Base-by-base conservation (phyloP, 2,888 invertebrate species). In the Lingula anatina region DNA sequence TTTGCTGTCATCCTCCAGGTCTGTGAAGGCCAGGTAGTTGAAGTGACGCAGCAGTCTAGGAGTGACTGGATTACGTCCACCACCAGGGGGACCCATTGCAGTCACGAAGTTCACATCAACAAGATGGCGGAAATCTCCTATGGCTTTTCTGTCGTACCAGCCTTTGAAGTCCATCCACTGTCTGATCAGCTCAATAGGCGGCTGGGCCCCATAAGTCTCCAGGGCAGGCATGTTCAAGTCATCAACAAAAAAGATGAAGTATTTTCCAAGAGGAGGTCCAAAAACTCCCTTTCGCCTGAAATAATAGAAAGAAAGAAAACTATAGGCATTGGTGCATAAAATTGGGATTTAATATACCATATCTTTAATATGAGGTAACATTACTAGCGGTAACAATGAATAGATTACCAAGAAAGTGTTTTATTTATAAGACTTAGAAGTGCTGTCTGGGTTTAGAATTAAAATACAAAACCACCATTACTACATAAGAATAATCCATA, bases 11-110 rank as follows among this genome's bases (percentile, higher is more conserved):
- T 86, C 84, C 70, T 87, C 86, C 84, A 89, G 83, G 70, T 88
- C 88, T 0, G 85, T 84, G 76, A 88, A 88, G n/a, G 85, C 83
- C 44, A 89, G 73, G 68, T 84, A 86, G 75, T 89, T 88, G 76
- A 88, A 88, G 71, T 89, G 88, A 4, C 88, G 74, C 72, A 87
- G 79, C 23, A 88, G 80, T 24, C 88, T 80, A 60, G 84, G 81
- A n/a, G 87, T 87, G 51, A 88, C 83, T 1, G 87, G 86, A 76
- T 88, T 88, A 49, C 88, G 80, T 1, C 88, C 88, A 0, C 88
- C 88, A 3, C 88, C 88, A 0, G 88, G 87, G 0, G 87, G 88
- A 0, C 88, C 87, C 88, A 89, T 88, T 1, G 88, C 87, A 7
- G 83, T 84, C 40, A 86, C 84, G 49, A 88, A 82, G 62, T 84